Conservation (phyloP, 2,888 invertebrate species). For the Miltochrista miniata region DNA sequence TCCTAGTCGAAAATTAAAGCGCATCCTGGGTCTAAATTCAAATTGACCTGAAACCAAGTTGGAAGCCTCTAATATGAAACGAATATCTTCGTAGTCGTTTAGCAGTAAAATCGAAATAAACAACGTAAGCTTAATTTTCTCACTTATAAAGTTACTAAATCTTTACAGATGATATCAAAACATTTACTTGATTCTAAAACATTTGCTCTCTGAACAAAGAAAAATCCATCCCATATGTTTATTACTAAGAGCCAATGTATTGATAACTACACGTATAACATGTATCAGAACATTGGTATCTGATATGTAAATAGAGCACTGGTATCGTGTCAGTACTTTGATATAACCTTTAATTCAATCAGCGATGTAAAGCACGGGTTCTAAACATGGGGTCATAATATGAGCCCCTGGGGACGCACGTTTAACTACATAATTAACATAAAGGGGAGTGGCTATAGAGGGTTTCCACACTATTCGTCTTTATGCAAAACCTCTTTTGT, state of each 20-base stretch:
- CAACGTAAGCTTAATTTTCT: no score
- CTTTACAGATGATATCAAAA: background rate
- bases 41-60: no score
- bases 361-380: constrained; percentile 37
- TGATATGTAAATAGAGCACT: constrained; percentile 67
- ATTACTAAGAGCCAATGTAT: constrained; percentile 23
- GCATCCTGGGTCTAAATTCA: no score
- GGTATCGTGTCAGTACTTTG: constrained; percentile 54
- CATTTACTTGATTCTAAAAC: background rate
- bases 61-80: no score
- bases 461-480: no score
- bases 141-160: no score
- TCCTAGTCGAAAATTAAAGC: no score
- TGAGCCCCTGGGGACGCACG: background rate
- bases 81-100: no score
- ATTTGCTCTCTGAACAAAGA: background rate
- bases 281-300: constrained; percentile 44
- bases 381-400: background rate
- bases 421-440: background rate
- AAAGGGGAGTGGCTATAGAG: no score
- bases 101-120: no score
- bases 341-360: constrained; percentile 65
- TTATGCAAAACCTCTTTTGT: no score
- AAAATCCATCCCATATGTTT: constrained; percentile 3
- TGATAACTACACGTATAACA: constrained; percentile 28